Evolutionary conservation across 2,797 vertebrate species (phyloP).

Genomic region (Anguilla megastoma): DNA sequence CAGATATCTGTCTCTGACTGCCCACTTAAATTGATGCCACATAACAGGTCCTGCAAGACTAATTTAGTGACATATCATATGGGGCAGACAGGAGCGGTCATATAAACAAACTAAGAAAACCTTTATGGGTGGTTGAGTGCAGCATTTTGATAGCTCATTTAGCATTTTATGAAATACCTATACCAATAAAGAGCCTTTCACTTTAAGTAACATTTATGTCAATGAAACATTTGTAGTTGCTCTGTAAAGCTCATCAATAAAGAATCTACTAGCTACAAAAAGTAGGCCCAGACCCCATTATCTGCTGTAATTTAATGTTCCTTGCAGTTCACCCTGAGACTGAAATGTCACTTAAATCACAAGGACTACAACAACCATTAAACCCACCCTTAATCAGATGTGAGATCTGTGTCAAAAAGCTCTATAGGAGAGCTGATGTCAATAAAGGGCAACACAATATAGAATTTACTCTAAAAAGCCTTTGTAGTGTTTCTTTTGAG

Average conservation of each 20-base stretch:
- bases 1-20: not conserved
- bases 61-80: not conserved
- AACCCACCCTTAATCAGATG: slow-evolving; percentile 13
- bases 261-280: slow-evolving; percentile 8
- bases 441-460: slow-evolving; percentile 11
- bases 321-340: not conserved
- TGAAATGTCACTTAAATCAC: slow-evolving; percentile 26
- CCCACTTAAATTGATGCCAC: not conserved
- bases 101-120: not conserved
- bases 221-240: slow-evolving; percentile 18
- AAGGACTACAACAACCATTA: slow-evolving; percentile 11
- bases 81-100: not conserved
- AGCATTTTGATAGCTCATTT: not conserved
- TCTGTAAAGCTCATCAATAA: slow-evolving; percentile 19
- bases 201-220: slow-evolving; percentile 20
- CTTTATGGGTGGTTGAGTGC: not conserved
- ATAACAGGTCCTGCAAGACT: not conserved
- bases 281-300: slow-evolving; percentile 19
- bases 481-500: not conserved
- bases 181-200: not conserved
- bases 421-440: not conserved
- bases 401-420: not conserved
- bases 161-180: slow-evolving; percentile 7
- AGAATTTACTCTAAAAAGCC: slow-evolving; percentile 6
- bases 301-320: slow-evolving; percentile 18